Conservation (phyloP, 1,140 invertebrate species). For the Acromyrmex heyeri region DNA sequence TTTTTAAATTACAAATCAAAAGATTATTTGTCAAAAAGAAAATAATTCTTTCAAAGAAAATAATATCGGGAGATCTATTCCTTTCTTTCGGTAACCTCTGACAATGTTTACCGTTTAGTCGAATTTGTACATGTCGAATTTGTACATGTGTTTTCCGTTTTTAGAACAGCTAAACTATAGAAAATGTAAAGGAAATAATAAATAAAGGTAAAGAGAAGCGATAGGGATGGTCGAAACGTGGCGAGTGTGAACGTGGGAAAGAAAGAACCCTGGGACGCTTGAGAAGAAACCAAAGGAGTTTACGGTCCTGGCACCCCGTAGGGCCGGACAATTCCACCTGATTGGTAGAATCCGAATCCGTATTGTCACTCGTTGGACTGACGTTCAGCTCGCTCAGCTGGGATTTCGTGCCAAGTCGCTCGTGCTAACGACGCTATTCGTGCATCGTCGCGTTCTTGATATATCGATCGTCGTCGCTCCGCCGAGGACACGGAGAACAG, state of each 20-base stretch:
- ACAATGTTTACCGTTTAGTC: constrained; percentile 28
- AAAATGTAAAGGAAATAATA: not conserved
- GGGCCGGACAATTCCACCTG: constrained; percentile 84
- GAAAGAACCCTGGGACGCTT: constrained; percentile 46
- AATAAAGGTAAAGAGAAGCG: not conserved
- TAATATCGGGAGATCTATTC: not conserved
- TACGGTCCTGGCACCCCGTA: constrained; percentile 75
- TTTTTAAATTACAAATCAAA: not conserved
- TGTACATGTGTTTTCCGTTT: not conserved
- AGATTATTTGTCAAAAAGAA: not conserved
- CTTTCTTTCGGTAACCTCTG: not conserved
- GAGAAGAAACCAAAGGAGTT: constrained; percentile 62
- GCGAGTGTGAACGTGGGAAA: constrained; percentile 78
- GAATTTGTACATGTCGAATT: constrained; percentile 14
- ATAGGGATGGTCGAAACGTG: constrained; percentile 42
- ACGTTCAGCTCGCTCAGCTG: constrained; percentile 71
- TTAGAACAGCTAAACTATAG: not conserved
- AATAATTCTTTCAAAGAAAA: no score
- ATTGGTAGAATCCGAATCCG: constrained; percentile 80
- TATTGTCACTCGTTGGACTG: constrained; percentile 75
- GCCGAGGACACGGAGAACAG: constrained; percentile 1
- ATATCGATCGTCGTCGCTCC: constrained; percentile 71
- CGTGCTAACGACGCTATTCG: constrained; percentile 76
- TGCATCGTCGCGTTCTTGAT: constrained; percentile 72
- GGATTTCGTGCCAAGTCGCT: constrained; percentile 72